Base-by-base conservation (phyloP, 2,797 vertebrate genomes). In the Heterohyrax brucei region DNA sequence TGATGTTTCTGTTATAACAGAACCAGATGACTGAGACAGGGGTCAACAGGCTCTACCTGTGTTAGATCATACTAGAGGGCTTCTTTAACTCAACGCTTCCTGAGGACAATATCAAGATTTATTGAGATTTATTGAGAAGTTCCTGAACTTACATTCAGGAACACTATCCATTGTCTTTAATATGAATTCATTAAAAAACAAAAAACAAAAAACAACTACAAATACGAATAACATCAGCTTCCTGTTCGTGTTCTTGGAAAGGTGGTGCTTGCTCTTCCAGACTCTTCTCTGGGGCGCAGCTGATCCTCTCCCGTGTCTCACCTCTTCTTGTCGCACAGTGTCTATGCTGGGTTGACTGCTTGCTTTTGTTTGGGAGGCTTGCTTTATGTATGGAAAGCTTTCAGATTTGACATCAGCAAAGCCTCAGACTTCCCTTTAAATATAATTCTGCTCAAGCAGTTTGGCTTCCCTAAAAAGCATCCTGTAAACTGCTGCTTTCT, bases 351-450 rank as follows among this genome's bases (percentile, higher is more conserved):
- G 10, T 39, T 78, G 62, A 18, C 48, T 26, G 19, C 53, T 59
- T 59, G 30, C 64, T 90, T 94, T 88, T 62, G 14, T 73, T 86
- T n/a, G 80, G 76, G 70, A 56, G 87, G n/a, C 39, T 94, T 82
- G 50, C 79, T 87, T 92, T 75, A 56, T 39, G 61, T 75, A 78
- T 19, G 59, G 30, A 91, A 84, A 87, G 44, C 30, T 66, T 85
- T 13, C 39, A 59, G 77, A 56, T 19, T 61, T 59, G n/a, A 76
- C 26, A 33, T 62, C 24, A 87, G 73, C 70, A 72, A 82, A 72
- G 61, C 6, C 44, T 96, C 70, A 53, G 24, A 85, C 85, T 91
- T 91, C 39, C 81, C 48, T 79, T 88, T 16, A 44, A 66, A n/a
- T 30, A 33, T 24, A 30, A 0, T 77, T 87, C 53, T 93, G 13